These are phyloP conservation scores for Cryptomyrus ogoouensis DNA, from an alignment of 2,113 vertebrate genomes.

Conservation along the genomic window DNA sequence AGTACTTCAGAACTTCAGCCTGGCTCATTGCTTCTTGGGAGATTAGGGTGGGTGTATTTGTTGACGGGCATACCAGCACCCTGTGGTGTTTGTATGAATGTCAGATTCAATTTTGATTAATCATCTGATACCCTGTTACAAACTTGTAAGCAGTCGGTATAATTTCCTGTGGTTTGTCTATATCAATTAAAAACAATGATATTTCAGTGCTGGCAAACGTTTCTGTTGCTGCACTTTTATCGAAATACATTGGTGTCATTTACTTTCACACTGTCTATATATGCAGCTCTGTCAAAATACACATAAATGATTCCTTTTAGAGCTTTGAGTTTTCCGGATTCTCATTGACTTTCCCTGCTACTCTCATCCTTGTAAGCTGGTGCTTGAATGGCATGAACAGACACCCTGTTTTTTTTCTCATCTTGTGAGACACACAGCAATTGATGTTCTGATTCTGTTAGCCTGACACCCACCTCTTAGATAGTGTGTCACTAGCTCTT, in stretches of 20 bases:
- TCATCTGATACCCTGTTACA: background rate
- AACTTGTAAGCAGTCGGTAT: background rate
- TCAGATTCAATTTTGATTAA: background rate
- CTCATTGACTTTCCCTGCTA: background rate
- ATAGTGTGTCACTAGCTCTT: background rate
- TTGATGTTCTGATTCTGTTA: background rate
- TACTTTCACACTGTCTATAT: background rate
- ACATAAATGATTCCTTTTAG: background rate
- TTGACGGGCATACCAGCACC: background rate
- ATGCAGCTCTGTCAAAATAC: background rate
- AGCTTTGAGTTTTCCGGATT: background rate
- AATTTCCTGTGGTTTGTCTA: background rate
- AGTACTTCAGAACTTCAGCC: background rate
- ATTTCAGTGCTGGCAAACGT: background rate
- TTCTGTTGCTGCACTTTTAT: background rate
- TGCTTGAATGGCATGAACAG: background rate
- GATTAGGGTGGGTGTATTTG: background rate
- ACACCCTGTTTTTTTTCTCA: background rate
- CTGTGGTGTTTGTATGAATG: background rate
- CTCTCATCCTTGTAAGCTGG: background rate
- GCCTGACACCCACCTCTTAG: background rate
- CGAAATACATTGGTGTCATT: background rate
- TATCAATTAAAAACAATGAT: background rate
- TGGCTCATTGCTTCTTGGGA: background rate
- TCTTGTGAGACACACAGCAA: background rate